Conservation (phyloP, 2,888 invertebrate species). For the Aplocera efformata region DNA sequence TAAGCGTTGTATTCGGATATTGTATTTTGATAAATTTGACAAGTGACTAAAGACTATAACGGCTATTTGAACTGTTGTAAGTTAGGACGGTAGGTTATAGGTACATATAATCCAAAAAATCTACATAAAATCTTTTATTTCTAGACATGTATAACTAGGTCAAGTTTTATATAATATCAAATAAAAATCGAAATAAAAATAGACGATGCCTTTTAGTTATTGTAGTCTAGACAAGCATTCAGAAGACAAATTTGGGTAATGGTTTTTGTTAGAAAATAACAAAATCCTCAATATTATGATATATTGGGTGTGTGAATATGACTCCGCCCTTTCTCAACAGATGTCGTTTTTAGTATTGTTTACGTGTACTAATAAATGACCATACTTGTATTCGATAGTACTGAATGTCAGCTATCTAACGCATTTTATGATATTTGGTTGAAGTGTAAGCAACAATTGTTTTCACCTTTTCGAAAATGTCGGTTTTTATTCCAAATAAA, state of each 20-base stretch:
- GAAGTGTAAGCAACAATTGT: too few species aligned
- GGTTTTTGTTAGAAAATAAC: too few species aligned
- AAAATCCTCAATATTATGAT: too few species aligned
- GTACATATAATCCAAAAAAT: conserved; percentile 47
- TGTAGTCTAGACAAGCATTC: conserved; percentile 22
- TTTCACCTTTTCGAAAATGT: too few species aligned
- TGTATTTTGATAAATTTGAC: conserved; percentile 44
- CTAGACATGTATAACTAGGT: conserved; percentile 64
- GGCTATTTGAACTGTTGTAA: conserved; percentile 44
- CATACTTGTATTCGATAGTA: too few species aligned
- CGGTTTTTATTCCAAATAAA: too few species aligned
- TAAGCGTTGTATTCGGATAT: conserved; percentile 33
- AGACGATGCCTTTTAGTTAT: conserved; percentile 66
- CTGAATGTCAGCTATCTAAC: too few species aligned
- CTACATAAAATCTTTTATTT: conserved; percentile 58
- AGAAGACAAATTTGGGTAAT: not conserved
- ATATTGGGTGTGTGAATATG: too few species aligned
- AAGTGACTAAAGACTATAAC: conserved; percentile 64
- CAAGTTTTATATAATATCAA: conserved; percentile 60
- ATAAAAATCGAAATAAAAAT: conserved; percentile 75
- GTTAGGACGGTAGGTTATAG: conserved; percentile 55
- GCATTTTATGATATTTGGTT: too few species aligned
- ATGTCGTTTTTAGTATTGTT: too few species aligned
- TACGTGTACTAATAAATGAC: too few species aligned
- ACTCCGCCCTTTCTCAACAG: too few species aligned